Evolutionary conservation across 2,113 vertebrate genomes (phyloP).

Genomic region (Eptesicus fuscus): DNA sequence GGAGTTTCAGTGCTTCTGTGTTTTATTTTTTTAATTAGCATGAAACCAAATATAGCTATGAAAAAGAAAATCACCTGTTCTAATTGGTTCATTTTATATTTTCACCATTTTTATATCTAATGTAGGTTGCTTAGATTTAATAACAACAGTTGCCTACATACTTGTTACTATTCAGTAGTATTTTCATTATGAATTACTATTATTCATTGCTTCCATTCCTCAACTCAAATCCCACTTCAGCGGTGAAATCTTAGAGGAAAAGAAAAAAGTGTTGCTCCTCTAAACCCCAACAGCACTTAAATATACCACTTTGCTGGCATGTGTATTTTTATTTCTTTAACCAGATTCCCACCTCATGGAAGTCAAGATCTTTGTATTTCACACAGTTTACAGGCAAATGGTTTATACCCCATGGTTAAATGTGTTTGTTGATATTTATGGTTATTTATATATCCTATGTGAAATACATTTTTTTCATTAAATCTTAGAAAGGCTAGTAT

Average conservation of each 20-base stretch:
- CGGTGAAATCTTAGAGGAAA: background rate
- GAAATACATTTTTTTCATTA: background rate
- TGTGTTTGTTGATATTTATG: background rate
- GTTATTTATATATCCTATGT: background rate
- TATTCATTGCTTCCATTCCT: background rate
- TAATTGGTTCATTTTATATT: background rate
- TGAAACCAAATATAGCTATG: background rate
- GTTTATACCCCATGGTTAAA: background rate
- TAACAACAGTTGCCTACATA: background rate
- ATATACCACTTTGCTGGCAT: background rate
- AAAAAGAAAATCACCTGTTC: conserved; percentile 1
- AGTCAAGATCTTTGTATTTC: conserved; percentile 10
- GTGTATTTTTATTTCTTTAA: background rate
- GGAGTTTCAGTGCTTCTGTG: background rate
- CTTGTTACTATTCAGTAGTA: background rate
- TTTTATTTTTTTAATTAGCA: background rate
- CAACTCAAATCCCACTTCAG: background rate
- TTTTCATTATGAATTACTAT: background rate
- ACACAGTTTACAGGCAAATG: background rate
- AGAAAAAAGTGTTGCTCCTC: background rate
- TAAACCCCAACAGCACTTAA: background rate
- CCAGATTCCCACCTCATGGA: background rate
- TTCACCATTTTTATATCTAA: background rate
- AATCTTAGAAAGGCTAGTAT: background rate
- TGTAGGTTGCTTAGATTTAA: background rate